phyloP scores from a whole-genome alignment of 2,888 invertebrate genomes.

The Temnothorax rugatulus region DNA sequence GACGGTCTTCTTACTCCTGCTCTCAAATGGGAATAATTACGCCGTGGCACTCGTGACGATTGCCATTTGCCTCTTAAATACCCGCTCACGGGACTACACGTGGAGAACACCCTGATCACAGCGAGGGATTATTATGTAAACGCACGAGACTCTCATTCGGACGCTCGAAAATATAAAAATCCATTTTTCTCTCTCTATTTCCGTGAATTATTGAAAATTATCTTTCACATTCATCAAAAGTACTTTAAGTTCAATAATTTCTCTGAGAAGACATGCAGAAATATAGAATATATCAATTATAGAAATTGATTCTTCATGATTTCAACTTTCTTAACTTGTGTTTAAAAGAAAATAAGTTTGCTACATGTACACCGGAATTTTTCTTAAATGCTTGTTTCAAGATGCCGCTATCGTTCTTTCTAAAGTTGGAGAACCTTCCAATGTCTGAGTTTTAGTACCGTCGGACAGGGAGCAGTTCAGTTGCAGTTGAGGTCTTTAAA shows the following conservation, averaged over 20 bases:
- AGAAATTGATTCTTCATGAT: not conserved
- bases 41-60: constrained; percentile 43
- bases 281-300: too few species aligned
- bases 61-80: constrained; percentile 41
- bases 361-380: not conserved
- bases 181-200: not conserved
- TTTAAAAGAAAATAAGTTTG: not conserved
- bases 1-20: not conserved
- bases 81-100: not conserved
- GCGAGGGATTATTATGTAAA: not conserved
- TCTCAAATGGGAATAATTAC: constrained; percentile 38
- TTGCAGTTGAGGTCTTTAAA: not conserved
- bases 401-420: not conserved
- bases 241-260: not conserved
- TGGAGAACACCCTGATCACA: not conserved
- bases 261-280: not conserved
- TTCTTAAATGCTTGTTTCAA: not conserved
- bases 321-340: not conserved
- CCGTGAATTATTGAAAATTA: not conserved
- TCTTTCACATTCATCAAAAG: not conserved
- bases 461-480: not conserved
- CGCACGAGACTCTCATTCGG: not conserved
- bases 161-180: not conserved
- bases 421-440: not conserved
- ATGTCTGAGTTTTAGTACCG: constrained; percentile 2